Conservation (phyloP, 2,113 vertebrate species). For the Morone saxatilis region DNA sequence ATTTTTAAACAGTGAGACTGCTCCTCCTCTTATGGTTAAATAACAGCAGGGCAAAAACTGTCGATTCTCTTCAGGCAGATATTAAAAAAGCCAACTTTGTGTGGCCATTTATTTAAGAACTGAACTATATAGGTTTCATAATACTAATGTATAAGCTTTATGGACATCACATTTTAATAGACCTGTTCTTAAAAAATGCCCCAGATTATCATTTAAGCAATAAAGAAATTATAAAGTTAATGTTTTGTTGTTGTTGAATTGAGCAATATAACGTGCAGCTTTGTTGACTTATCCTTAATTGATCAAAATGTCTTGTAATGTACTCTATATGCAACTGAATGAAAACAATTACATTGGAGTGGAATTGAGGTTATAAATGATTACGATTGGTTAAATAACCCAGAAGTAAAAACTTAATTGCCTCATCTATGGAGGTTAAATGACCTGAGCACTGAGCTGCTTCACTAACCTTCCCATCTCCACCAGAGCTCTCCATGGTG, state of each 20-base stretch:
- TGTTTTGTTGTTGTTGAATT: neutral
- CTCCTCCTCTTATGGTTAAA: slow-evolving; percentile 81
- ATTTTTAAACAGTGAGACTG: slow-evolving; percentile 79
- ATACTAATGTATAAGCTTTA: neutral
- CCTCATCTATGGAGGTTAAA: neutral
- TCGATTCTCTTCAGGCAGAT: neutral
- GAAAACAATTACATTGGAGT: neutral
- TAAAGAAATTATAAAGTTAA: neutral
- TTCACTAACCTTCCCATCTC: neutral
- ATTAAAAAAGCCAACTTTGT: neutral
- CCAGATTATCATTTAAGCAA: neutral
- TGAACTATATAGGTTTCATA: neutral
- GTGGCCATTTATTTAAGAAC: neutral
- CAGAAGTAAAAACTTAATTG: slow-evolving; percentile 1
- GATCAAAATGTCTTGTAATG: neutral
- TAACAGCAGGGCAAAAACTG: slow-evolving; percentile 52
- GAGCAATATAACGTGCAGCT: neutral
- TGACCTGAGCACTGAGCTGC: neutral
- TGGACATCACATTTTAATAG: neutral
- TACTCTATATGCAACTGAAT: neutral
- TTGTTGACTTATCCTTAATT: neutral
- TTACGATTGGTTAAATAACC: neutral
- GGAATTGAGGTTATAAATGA: neutral
- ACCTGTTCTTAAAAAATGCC: too few relatives aligned
- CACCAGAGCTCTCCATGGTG: slow-evolving; percentile 67